These are phyloP conservation scores for Trochalopteron elliotii DNA, from an alignment of 2,113 vertebrate species.

Conservation along the genomic window DNA sequence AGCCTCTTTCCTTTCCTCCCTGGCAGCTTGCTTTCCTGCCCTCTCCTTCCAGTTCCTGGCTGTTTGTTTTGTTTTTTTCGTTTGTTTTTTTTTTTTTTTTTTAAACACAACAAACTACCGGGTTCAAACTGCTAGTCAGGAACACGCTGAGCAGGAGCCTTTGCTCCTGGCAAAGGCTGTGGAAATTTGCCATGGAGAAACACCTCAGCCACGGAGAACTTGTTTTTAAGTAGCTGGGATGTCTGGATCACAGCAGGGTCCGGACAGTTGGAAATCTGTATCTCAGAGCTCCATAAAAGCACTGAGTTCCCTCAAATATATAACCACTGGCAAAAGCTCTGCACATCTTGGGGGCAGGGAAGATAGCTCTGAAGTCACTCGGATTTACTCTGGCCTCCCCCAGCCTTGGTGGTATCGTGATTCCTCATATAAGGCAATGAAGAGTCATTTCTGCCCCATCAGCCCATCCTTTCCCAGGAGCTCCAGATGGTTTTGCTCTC, in stretches of 20 bases:
- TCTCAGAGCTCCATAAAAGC: not conserved
- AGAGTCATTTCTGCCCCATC: conserved; percentile 36
- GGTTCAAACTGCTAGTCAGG: not conserved
- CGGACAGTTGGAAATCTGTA: not conserved
- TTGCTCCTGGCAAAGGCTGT: not conserved
- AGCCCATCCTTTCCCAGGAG: conserved; percentile 8
- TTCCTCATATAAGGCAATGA: not conserved
- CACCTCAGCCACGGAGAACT: not conserved
- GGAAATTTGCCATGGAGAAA: not conserved
- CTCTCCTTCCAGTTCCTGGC: not conserved
- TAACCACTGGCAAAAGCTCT: not conserved
- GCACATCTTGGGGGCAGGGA: not conserved
- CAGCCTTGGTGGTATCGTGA: not conserved
- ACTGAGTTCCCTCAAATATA: not conserved
- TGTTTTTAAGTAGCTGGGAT: not conserved
- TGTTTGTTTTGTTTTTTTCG: not conserved
- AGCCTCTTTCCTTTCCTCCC: not conserved
- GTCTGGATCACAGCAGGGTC: not conserved
- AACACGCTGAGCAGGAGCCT: not conserved
- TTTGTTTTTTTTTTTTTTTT: not conserved
- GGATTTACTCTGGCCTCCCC: not conserved
- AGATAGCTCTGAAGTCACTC: not conserved
- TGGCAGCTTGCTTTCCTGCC: not conserved
- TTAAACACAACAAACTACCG: conserved; percentile 46
- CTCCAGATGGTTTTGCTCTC: conserved; percentile 54